phyloP scores from a whole-genome alignment of 2,797 vertebrate genomes.

The Protonibea diacanthus region DNA sequence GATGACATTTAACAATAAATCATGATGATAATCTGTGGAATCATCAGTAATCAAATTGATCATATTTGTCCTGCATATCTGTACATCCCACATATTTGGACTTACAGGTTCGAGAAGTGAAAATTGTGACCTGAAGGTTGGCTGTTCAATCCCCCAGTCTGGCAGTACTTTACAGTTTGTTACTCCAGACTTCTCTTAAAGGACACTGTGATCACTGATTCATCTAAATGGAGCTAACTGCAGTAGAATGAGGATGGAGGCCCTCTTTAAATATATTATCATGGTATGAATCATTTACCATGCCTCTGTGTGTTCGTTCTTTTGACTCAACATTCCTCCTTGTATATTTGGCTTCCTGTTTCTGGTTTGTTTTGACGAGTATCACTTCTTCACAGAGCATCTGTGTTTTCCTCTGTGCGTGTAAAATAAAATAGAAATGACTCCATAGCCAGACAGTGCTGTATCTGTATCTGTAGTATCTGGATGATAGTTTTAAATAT shows the following conservation, averaged over 20 bases:
- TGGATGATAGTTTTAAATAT: neutral
- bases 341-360: slow-evolving; percentile 12
- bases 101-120: too few relatives aligned
- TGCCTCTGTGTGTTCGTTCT: neutral
- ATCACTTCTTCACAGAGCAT: slow-evolving; percentile 18
- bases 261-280: neutral
- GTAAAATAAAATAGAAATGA: neutral
- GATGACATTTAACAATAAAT: neutral
- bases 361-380: neutral
- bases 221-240: neutral
- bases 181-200: neutral
- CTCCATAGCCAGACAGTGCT: neutral
- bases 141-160: too few relatives aligned
- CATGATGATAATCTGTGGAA: neutral
- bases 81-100: too few relatives aligned
- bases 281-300: neutral
- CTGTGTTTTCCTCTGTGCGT: neutral
- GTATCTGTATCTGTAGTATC: too few relatives aligned
- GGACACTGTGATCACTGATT: neutral
- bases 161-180: neutral
- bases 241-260: neutral
- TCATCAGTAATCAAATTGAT: neutral
- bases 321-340: neutral
- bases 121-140: too few relatives aligned
- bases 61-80: too few relatives aligned